phyloP scores from a whole-genome alignment of 2,888 invertebrate species.

The Caenorhabditis uteleia region DNA sequence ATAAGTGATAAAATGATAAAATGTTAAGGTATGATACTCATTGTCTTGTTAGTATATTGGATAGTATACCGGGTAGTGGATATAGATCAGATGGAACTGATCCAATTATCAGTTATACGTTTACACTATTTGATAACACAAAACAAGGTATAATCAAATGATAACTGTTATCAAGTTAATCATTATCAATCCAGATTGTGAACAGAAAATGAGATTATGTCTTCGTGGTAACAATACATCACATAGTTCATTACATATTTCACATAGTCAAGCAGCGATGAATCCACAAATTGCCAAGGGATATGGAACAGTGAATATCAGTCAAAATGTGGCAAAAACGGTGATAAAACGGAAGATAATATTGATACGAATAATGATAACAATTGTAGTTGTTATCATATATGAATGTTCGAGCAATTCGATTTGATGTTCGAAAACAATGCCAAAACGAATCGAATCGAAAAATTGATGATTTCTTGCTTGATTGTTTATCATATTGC shows the following conservation, averaged over 20 bases:
- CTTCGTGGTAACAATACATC: conserved; percentile 30
- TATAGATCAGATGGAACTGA: conserved; percentile 40
- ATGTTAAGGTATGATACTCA: conserved; percentile 38
- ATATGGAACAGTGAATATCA: conserved; percentile 8
- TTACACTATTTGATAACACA: conserved; percentile 36
- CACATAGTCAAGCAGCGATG: conserved; percentile 31
- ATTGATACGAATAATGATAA: background rate
- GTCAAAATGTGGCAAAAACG: conserved; percentile 8
- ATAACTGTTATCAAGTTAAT: background rate
- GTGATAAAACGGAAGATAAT: background rate
- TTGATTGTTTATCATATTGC: conserved; percentile 32
- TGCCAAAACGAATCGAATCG: conserved; percentile 24
- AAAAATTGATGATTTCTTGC: conserved; percentile 38
- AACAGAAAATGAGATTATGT: conserved; percentile 37
- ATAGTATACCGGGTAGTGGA: conserved; percentile 15
- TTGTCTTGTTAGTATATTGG: conserved; percentile 42
- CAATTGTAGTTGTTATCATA: conserved; percentile 42
- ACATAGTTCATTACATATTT: conserved; percentile 23
- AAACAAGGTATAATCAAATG: conserved; percentile 16
- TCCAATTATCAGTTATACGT: conserved; percentile 43
- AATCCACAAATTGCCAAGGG: conserved; percentile 38
- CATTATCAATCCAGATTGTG: conserved; percentile 31
- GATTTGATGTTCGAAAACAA: conserved; percentile 45
- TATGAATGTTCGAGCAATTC: conserved; percentile 36
- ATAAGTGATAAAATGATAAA: background rate